Conservation (phyloP, 2,888 invertebrate genomes). For the Slavum lentiscoides region DNA sequence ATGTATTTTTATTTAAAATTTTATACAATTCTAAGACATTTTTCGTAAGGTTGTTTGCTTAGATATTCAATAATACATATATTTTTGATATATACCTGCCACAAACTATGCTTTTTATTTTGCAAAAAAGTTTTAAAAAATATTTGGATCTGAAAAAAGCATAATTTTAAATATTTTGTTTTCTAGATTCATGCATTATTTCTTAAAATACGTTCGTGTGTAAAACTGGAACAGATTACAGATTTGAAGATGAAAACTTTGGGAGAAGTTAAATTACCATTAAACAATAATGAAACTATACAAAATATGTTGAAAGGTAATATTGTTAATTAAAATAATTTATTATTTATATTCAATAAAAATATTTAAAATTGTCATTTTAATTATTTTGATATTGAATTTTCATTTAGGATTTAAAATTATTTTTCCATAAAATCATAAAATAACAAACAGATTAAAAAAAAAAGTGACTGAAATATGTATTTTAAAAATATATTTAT, state of each 20-base stretch:
- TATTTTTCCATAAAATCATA: not conserved
- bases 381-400: not conserved
- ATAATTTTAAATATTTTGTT: conserved; percentile 57
- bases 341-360: not conserved
- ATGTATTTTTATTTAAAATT: too few relatives aligned
- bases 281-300: conserved; percentile 77
- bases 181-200: conserved; percentile 71
- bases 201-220: conserved; percentile 75
- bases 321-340: conserved; percentile 2
- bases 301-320: conserved; percentile 80
- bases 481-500: too few relatives aligned
- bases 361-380: not conserved
- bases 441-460: too few relatives aligned
- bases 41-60: too few relatives aligned
- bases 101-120: too few relatives aligned
- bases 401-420: too few relatives aligned
- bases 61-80: too few relatives aligned
- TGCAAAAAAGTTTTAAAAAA: too few relatives aligned
- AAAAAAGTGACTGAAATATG: too few relatives aligned
- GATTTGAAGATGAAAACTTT: conserved; percentile 71
- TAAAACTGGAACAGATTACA: conserved; percentile 74
- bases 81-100: too few relatives aligned
- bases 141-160: not conserved
- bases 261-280: conserved; percentile 71
- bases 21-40: too few relatives aligned